Evolutionary conservation across 1,140 invertebrate species (phyloP).

Genomic region (Proales similis): DNA sequence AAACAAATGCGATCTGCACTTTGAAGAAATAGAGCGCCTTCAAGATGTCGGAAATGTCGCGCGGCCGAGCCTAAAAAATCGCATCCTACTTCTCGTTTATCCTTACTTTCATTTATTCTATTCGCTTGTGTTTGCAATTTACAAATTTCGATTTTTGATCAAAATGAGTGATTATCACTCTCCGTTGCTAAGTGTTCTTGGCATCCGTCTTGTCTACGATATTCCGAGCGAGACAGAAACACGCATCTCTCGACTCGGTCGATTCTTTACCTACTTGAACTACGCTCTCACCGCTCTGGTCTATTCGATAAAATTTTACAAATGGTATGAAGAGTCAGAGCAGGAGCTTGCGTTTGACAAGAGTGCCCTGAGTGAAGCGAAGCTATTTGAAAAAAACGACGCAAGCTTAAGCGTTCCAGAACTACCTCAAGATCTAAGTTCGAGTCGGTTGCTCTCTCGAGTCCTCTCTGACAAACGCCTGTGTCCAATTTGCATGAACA

Average conservation of each 20-base stretch:
- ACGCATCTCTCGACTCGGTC: background rate
- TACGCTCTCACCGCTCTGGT: constrained; percentile 2
- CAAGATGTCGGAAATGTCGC: background rate
- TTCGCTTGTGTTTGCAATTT: constrained; percentile 11
- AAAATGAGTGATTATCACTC: constrained; percentile 17
- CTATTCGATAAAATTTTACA: constrained; percentile 33
- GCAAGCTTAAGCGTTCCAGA: background rate
- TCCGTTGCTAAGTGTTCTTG: constrained; percentile 11
- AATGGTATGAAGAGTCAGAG: constrained; percentile 34
- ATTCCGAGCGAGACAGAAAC: background rate
- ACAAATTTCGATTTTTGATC: constrained; percentile 19
- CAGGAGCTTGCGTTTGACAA: background rate
- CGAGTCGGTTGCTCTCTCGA: constrained; percentile 11
- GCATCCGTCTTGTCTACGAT: constrained; percentile 10
- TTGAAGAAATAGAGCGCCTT: constrained; percentile 19
- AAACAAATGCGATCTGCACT: constrained; percentile 12
- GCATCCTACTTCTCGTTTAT: constrained; percentile 14
- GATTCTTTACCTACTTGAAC: background rate
- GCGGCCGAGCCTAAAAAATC: background rate
- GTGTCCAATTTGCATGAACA: constrained; percentile 32
- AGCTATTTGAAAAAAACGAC: background rate
- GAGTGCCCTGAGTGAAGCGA: background rate
- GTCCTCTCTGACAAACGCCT: constrained; percentile 3
- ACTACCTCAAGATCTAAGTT: constrained; percentile 17
- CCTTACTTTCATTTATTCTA: constrained; percentile 24